Evolutionary conservation across 2,113 vertebrate species (phyloP), one percentile per base, ranked within the genome.

Genomic region (Oreochromis spilurus): DNA sequence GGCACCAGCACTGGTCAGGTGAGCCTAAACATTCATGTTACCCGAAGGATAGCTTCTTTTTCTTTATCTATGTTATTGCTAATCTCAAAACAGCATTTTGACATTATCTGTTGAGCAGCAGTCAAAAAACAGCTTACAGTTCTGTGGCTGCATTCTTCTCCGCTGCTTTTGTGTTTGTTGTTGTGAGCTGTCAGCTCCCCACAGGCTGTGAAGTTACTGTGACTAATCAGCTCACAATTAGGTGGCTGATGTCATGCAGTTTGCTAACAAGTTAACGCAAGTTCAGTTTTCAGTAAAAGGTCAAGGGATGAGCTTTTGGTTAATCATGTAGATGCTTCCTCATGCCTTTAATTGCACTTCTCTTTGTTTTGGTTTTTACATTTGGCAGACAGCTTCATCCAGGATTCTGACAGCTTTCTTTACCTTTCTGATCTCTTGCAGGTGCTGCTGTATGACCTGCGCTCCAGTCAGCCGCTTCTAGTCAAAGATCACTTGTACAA

Each of bases 1-100:
- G 99, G 98, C 81, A 99, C 97, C 21, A 97, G 97, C 87, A 99
- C 98, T 11, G 99, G 99, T 52, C 99, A 99, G 98, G 99, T 99
- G 92, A 86, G 83, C 13, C 38, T 24, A 1, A 29, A 21, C 13
- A n/a, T 38, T 38, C 26, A 6, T 65, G 17, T 34, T 24, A n/a
- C 13, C n/a, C 0, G 7, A 14, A 36, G 62, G 24, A 58, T 58
- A 29, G 2, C 34, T 67, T 21, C 11, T 67, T 67, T 38, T 67
- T 29, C 45, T 77, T 31, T 1, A 50, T 77, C 9, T 77, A 29
- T 77, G 16, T 50, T 77, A 1, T 34, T 77, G 26, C 43, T 1
- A 31, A 77, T 77, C 6, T 77, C 0, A 31, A 77, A 50, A 11
- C 43, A 31, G 70, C 26, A 31, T 50, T 77, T 77, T 77, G 40